phyloP scores from a whole-genome alignment of 2,888 invertebrate genomes.

The Polydrusus tereticollis region DNA sequence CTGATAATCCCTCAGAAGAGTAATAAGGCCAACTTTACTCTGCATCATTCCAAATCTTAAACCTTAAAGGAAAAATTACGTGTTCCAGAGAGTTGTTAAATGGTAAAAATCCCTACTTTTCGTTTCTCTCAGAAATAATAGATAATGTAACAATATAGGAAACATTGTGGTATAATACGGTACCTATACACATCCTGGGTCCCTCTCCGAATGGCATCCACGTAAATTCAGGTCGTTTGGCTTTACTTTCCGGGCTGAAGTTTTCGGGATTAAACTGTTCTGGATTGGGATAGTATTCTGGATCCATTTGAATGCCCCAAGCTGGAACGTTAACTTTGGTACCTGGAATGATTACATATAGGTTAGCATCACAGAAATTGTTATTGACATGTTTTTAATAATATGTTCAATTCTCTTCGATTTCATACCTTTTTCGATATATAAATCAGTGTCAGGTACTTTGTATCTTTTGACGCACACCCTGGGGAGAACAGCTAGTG shows the following conservation, averaged over 20 bases:
- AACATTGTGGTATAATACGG: too few species aligned
- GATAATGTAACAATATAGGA: too few species aligned
- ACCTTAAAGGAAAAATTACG: neutral
- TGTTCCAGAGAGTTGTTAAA: too few species aligned
- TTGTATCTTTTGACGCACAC: conserved; percentile 55
- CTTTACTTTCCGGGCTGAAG: conserved; percentile 53
- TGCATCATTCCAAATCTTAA: conserved; percentile 16
- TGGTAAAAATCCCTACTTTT: too few species aligned
- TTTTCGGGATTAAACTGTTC: conserved; percentile 56
- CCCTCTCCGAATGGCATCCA: conserved; percentile 64
- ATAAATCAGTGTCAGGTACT: conserved; percentile 58
- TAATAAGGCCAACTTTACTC: conserved; percentile 6
- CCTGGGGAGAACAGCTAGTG: conserved; percentile 46
- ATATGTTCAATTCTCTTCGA: too few species aligned
- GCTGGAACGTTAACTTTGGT: conserved; percentile 60
- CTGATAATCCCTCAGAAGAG: conserved; percentile 41
- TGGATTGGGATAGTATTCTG: conserved; percentile 56
- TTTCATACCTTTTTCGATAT: conserved; percentile 60
- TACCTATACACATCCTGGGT: conserved; percentile 63
- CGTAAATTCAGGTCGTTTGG: conserved; percentile 46
- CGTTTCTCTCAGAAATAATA: too few species aligned
- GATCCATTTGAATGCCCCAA: conserved; percentile 53
- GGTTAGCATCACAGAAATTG: too few species aligned
- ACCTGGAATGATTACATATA: neutral
- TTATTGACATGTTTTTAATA: too few species aligned